These are phyloP conservation scores for Smithornis capensis DNA, from an alignment of 2,113 vertebrate genomes.

Conservation along the genomic window DNA sequence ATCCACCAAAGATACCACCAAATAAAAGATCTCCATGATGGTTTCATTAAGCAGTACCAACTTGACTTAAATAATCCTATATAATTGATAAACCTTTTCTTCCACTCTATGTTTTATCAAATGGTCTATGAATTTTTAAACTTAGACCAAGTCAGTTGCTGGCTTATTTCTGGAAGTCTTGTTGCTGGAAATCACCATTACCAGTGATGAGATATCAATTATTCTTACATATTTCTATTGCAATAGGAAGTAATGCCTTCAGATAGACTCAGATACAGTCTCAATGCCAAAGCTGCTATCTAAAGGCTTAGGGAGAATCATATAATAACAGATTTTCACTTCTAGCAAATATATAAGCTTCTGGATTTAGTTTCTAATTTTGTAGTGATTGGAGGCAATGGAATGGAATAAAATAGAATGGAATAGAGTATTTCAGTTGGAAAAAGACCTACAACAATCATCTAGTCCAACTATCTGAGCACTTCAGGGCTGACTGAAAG, in stretches of 20 bases:
- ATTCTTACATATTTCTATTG: neutral
- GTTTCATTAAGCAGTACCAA: neutral
- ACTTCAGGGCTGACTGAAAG: neutral
- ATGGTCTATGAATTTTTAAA: constrained; percentile 12
- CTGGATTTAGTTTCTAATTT: neutral
- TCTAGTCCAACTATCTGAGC: neutral
- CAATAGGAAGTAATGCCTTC: neutral
- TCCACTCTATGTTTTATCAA: neutral
- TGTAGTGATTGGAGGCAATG: neutral
- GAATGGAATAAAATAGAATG: neutral
- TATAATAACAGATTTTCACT: neutral
- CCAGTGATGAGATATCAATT: neutral
- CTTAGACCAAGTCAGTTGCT: neutral
- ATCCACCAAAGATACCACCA: neutral
- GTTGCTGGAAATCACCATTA: neutral
- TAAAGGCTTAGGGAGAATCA: neutral
- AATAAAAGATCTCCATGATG: constrained; percentile 4
- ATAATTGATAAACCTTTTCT: neutral
- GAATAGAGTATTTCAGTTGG: neutral
- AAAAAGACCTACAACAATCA: neutral
- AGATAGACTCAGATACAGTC: neutral
- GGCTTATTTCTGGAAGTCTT: neutral
- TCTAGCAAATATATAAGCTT: neutral
- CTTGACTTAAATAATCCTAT: neutral
- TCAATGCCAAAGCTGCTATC: neutral